phyloP scores from a whole-genome alignment of 2,797 vertebrate genomes.

The Sphenopsis melanotis region DNA sequence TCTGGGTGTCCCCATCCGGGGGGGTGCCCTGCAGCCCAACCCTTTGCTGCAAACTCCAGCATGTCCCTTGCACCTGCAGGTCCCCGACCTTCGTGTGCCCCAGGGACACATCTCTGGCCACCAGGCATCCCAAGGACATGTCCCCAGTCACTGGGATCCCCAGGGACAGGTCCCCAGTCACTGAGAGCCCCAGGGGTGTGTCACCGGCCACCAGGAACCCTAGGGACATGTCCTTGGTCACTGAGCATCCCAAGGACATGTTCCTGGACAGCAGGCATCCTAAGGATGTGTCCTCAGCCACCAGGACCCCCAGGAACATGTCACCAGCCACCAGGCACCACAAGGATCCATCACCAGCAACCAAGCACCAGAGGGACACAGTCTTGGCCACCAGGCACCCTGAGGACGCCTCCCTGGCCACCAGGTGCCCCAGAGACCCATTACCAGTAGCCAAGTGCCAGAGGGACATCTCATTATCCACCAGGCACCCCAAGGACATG shows the following conservation, averaged over 20 bases:
- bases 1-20: background rate
- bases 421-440: background rate
- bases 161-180: background rate
- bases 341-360: background rate
- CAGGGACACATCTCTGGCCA: background rate
- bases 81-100: fast-evolving
- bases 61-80: background rate
- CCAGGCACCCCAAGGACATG: background rate
- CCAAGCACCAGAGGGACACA: background rate
- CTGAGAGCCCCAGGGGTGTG: background rate
- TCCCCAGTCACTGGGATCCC: background rate
- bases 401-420: background rate
- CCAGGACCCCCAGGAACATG: background rate
- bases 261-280: background rate
- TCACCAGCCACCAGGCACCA: background rate
- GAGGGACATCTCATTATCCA: background rate
- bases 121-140: background rate
- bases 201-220: background rate
- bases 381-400: background rate
- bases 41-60: background rate
- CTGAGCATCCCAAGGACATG: background rate
- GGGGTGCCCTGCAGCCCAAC: background rate
- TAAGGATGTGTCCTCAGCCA: background rate
- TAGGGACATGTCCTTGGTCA: background rate
- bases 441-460: background rate